Conservation (phyloP, 1,140 invertebrate species). For the Drosophila kohkoa region DNA sequence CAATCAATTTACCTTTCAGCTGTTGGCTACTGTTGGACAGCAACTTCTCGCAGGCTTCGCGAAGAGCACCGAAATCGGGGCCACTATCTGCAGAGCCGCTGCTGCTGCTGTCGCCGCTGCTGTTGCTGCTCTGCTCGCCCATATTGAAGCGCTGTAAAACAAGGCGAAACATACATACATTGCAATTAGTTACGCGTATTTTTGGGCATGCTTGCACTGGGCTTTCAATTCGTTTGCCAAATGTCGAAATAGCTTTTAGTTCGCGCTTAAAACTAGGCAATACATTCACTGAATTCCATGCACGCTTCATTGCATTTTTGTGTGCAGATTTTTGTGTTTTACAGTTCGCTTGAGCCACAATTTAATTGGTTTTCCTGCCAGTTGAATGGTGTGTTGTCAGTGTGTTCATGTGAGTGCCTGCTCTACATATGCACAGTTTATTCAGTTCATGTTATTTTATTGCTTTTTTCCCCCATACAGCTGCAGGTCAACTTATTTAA, state of each 20-base stretch:
- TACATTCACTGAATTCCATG: not conserved
- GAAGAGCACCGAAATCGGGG: constrained; percentile 65
- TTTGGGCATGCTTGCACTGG: no score
- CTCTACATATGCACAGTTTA: constrained; percentile 36
- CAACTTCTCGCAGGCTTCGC: constrained; percentile 51
- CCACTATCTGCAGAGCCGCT: constrained; percentile 55
- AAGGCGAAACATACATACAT: constrained; percentile 25
- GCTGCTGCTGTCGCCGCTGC: constrained; percentile 12
- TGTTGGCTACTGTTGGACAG: constrained; percentile 51
- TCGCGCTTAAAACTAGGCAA: constrained; percentile 42
- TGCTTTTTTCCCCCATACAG: constrained; percentile 2
- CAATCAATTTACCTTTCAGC: constrained; percentile 10
- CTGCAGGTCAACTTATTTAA: constrained; percentile 29
- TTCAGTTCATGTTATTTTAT: constrained; percentile 43
- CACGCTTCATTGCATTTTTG: constrained; percentile 39
- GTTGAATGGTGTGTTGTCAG: constrained; percentile 13
- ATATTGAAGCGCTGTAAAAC: constrained; percentile 49
- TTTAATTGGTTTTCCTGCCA: constrained; percentile 74
- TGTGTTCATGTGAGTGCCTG: not conserved
- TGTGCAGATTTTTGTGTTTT: constrained; percentile 61
- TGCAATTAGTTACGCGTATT: constrained; percentile 43
- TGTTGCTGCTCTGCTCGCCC: constrained; percentile 53
- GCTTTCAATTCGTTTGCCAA: constrained; percentile 51
- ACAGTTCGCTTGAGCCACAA: constrained; percentile 63
- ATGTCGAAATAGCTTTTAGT: constrained; percentile 53